phyloP scores from a whole-genome alignment of 1,140 invertebrate genomes.

The Neuroterus valhalla region DNA sequence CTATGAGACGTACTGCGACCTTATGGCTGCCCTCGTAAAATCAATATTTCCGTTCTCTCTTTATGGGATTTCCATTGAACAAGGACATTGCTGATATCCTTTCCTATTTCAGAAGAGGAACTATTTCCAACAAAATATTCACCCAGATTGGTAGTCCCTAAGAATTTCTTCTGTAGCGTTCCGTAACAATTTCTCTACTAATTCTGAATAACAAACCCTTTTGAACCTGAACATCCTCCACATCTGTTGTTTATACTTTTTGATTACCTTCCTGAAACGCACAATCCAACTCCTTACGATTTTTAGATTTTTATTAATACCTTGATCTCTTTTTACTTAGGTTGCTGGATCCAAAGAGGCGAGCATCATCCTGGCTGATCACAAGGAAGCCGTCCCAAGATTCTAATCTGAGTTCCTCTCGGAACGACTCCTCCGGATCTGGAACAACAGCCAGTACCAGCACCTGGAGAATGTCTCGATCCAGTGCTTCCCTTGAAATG shows the following conservation, averaged over 20 bases:
- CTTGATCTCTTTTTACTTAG: conserved; percentile 52
- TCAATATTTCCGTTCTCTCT: too few species aligned
- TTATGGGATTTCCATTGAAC: too few species aligned
- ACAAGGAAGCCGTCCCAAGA: conserved; percentile 93
- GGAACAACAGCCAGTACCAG: conserved; percentile 89
- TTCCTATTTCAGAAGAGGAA: too few species aligned
- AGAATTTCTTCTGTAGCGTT: too few species aligned
- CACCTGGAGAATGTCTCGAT: conserved; percentile 88
- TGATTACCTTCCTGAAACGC: background rate
- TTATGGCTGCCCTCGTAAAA: too few species aligned
- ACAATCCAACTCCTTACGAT: too few species aligned
- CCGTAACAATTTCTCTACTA: too few species aligned
- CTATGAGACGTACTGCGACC: too few species aligned
- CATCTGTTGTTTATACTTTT: background rate
- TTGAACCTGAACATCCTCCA: background rate
- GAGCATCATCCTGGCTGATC: conserved; percentile 90
- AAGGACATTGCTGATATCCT: too few species aligned
- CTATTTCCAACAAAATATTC: too few species aligned
- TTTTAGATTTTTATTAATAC: background rate
- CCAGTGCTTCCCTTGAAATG: conserved; percentile 78
- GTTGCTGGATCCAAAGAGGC: conserved; percentile 83
- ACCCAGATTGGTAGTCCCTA: too few species aligned
- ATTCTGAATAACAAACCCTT: too few species aligned
- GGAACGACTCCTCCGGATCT: conserved; percentile 92
- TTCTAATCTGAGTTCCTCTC: conserved; percentile 89